phyloP scores from a whole-genome alignment of 2,888 invertebrate genomes.

The Nemotelus pantherinus region DNA sequence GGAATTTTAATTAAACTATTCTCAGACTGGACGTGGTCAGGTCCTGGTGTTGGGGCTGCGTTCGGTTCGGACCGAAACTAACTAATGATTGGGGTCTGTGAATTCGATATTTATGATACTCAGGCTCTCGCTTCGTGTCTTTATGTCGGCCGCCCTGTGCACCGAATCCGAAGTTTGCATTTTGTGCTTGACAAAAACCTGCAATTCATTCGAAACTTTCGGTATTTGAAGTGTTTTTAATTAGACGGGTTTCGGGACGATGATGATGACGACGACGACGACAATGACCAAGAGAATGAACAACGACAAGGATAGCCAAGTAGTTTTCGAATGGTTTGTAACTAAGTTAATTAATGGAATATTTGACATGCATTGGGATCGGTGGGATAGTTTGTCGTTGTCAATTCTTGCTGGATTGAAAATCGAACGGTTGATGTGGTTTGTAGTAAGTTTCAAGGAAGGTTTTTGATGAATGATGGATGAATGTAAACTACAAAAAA shows the following conservation, averaged over 20 bases:
- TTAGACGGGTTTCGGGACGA: slow-evolving; percentile 25
- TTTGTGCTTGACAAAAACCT: slow-evolving; percentile 17
- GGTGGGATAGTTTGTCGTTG: too few relatives aligned
- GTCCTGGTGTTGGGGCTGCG: background rate
- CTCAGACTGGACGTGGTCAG: slow-evolving; percentile 10
- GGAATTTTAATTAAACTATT: slow-evolving; percentile 46
- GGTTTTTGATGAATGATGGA: too few relatives aligned
- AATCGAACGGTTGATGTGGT: too few relatives aligned
- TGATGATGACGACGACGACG: background rate
- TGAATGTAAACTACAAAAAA: too few relatives aligned
- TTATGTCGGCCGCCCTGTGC: background rate
- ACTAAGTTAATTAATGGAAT: slow-evolving; percentile 32
- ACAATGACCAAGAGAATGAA: too few relatives aligned
- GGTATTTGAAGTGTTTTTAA: slow-evolving; percentile 41
- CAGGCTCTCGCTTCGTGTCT: slow-evolving; percentile 35
- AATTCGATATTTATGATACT: slow-evolving; percentile 38
- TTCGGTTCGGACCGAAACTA: background rate
- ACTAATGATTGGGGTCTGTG: slow-evolving; percentile 28
- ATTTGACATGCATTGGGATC: background rate
- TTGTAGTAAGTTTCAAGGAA: too few relatives aligned
- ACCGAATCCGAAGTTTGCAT: background rate
- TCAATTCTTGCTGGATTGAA: too few relatives aligned
- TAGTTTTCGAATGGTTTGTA: background rate
- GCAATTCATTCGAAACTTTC: slow-evolving; percentile 28
- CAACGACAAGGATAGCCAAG: background rate